These are phyloP conservation scores for Drosophila yooni DNA, from an alignment of 2,888 invertebrate species.

Conservation along the genomic window DNA sequence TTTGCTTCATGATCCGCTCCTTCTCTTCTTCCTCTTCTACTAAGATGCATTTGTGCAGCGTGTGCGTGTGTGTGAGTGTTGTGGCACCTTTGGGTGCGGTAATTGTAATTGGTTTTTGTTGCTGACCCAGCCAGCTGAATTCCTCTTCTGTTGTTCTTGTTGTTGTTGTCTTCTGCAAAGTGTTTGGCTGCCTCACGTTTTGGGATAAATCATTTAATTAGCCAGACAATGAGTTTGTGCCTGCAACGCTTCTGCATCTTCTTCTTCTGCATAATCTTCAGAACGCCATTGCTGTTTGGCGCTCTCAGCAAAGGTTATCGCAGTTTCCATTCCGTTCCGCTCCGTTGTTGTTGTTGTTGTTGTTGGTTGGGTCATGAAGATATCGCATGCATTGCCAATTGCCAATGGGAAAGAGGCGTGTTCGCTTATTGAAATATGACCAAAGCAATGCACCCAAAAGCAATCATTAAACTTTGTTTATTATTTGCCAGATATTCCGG, in stretches of 20 bases:
- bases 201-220: constrained; percentile 82
- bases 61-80: constrained; percentile 38
- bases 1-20: constrained; percentile 7
- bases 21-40: constrained; percentile 21
- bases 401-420: constrained; percentile 52
- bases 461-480: constrained; percentile 60
- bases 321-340: constrained; percentile 21
- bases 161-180: constrained; percentile 40
- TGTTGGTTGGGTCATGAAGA: constrained; percentile 52
- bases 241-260: constrained; percentile 33
- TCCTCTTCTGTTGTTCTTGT: constrained; percentile 17
- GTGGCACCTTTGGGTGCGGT: constrained; percentile 82
- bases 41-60: constrained; percentile 49
- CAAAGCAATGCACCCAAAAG: constrained; percentile 45
- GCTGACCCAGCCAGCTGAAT: constrained; percentile 59
- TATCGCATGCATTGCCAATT: constrained; percentile 17
- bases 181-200: constrained; percentile 73
- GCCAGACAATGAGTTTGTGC: constrained; percentile 73
- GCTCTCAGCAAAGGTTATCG: constrained; percentile 65
- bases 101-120: constrained; percentile 82
- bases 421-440: constrained; percentile 71
- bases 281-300: constrained; percentile 62
- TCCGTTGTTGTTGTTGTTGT: constrained; percentile 27
- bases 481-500: constrained; percentile 45
- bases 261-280: constrained; percentile 8